A percentile compares a stretch with the other conserved stretches of the same genome.
phyloP scores from a whole-genome alignment of 1,140 invertebrate genomes.

The Drosophila guanche region DNA sequence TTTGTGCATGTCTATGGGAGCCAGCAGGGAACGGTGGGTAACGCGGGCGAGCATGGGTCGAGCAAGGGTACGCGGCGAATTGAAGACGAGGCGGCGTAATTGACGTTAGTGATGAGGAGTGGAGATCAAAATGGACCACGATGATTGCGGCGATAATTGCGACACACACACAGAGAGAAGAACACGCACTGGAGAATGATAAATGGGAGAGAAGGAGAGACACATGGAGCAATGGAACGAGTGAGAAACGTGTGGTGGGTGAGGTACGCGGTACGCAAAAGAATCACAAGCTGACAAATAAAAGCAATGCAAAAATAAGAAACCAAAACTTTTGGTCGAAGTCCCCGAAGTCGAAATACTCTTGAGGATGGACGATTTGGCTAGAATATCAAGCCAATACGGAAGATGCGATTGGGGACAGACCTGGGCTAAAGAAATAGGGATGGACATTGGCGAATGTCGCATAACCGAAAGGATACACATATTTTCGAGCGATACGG shows the following conservation, averaged over 20 bases:
- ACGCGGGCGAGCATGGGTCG: no score
- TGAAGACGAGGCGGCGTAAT: constrained; percentile 59
- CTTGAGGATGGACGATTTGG: no score
- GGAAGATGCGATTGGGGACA: no score
- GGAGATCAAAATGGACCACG: constrained; percentile 77
- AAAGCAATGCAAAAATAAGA: constrained; percentile 9
- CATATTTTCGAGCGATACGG: no score
- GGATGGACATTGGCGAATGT: no score
- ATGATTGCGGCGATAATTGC: constrained; percentile 77
- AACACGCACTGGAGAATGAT: constrained; percentile 50
- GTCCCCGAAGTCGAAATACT: no score
- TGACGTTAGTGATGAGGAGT: constrained; percentile 70
- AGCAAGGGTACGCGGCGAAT: constrained; percentile 25
- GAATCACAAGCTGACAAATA: constrained; percentile 11
- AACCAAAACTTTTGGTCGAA: no score
- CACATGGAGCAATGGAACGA: constrained; percentile 7
- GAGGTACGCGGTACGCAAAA: constrained; percentile 12
- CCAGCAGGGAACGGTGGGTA: no score
- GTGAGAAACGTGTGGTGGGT: neutral
- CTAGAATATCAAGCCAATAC: no score
- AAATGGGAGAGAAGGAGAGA: constrained; percentile 14
- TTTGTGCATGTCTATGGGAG: neutral
- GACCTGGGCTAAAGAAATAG: no score
- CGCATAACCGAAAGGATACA: no score
- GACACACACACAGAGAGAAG: constrained; percentile 45